phyloP scores from a whole-genome alignment of 2,113 vertebrate species.

The Xiphorhynchus elegans region DNA sequence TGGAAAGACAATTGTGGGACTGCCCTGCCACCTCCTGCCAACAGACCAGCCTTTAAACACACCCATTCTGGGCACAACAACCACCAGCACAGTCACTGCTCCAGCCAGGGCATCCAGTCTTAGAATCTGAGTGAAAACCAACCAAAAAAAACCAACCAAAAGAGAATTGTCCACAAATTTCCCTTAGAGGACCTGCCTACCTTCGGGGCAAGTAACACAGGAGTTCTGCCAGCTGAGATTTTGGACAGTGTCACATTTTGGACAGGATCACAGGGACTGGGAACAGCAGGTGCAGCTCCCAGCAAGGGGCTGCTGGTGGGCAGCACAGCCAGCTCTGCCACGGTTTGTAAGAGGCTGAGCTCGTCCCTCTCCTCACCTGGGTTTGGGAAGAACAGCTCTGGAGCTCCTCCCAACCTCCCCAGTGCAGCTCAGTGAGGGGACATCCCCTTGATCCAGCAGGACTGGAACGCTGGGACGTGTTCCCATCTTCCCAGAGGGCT shows the following conservation, averaged over 20 bases:
- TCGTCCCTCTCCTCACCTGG: not conserved
- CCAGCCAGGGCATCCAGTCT: not conserved
- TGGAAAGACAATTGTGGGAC: not conserved
- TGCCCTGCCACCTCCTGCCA: not conserved
- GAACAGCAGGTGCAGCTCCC: not conserved
- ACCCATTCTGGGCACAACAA: not conserved
- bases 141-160: not conserved
- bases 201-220: not conserved
- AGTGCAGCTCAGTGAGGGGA: not conserved
- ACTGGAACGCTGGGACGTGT: rapidly evolving
- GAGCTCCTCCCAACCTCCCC: not conserved
- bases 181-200: not conserved
- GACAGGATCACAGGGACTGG: not conserved
- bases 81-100: not conserved
- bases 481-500: not conserved
- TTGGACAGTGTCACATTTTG: not conserved
- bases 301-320: rapidly evolving
- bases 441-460: rapidly evolving
- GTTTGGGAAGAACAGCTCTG: not conserved
- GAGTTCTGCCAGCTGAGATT: not conserved
- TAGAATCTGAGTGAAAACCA: not conserved
- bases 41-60: not conserved
- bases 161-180: not conserved
- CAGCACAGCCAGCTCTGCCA: rapidly evolving
- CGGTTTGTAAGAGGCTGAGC: not conserved